These are phyloP conservation scores for Sesia bembeciformis DNA, from an alignment of 2,888 invertebrate genomes.

Conservation along the genomic window DNA sequence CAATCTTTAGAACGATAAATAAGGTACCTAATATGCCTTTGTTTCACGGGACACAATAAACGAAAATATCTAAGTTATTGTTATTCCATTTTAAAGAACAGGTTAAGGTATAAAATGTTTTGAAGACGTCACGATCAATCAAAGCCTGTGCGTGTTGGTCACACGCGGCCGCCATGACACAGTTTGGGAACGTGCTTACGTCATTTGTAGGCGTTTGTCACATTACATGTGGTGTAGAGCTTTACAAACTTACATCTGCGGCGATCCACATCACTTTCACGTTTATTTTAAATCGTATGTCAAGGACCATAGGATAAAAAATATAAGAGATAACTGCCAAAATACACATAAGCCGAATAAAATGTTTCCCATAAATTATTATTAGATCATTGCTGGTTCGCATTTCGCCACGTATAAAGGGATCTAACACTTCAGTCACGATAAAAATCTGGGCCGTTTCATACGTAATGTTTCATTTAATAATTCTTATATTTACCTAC, in stretches of 20 bases:
- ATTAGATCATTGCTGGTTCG: constrained; percentile 51
- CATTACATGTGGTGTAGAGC: constrained; percentile 25
- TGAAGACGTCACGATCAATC: constrained; percentile 35
- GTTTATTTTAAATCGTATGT: constrained; percentile 18
- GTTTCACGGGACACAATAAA: too few relatives aligned
- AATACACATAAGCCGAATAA: constrained; percentile 13
- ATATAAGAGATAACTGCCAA: constrained; percentile 4
- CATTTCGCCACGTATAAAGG: constrained; percentile 55
- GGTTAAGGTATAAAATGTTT: constrained; percentile 15
- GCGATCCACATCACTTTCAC: not conserved
- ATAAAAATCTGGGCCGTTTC: not conserved
- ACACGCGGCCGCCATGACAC: constrained; percentile 22
- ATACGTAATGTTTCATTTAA: too few relatives aligned
- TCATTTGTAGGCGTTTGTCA: constrained; percentile 46
- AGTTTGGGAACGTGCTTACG: constrained; percentile 33
- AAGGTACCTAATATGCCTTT: too few relatives aligned
- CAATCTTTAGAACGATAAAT: too few relatives aligned
- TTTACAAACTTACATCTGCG: constrained; percentile 6
- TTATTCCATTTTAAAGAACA: too few relatives aligned
- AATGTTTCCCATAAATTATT: constrained; percentile 50
- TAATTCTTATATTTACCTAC: too few relatives aligned
- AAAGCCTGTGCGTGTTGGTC: constrained; percentile 17
- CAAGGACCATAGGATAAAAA: constrained; percentile 11
- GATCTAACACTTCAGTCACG: constrained; percentile 45
- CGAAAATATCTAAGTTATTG: too few relatives aligned